Evolutionary conservation across 2,797 vertebrate species (phyloP).

Genomic region (Xenopus petersii): DNA sequence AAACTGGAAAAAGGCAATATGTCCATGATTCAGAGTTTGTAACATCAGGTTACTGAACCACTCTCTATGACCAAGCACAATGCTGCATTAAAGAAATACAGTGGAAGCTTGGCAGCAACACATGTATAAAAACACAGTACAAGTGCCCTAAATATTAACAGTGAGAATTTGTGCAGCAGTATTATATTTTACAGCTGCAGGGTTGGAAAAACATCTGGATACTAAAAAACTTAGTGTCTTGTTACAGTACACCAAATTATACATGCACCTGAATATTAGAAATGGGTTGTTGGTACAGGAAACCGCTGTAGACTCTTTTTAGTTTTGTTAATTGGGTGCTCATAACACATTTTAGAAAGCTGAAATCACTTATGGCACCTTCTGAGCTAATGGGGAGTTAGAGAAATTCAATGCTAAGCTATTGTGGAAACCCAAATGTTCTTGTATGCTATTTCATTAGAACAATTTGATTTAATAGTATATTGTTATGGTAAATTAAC

Average conservation of each 20-base stretch:
- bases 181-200: slow-evolving; percentile 40
- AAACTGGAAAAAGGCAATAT: too few relatives aligned
- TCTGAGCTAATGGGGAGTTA: slow-evolving; percentile 59
- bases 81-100: too few relatives aligned
- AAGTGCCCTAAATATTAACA: neutral
- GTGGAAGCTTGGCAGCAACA: neutral
- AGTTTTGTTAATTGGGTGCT: slow-evolving; percentile 53
- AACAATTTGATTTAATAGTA: slow-evolving; percentile 55
- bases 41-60: too few relatives aligned
- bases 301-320: slow-evolving; percentile 49
- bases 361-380: slow-evolving; percentile 49
- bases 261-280: slow-evolving; percentile 47
- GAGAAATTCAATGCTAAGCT: slow-evolving; percentile 61
- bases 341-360: slow-evolving; percentile 55
- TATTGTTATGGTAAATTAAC: slow-evolving; percentile 59
- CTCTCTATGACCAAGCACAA: too few relatives aligned
- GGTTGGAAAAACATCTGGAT: slow-evolving; percentile 45
- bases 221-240: slow-evolving; percentile 24
- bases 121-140: neutral
- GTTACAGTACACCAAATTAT: slow-evolving; percentile 21
- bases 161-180: neutral
- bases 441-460: slow-evolving; percentile 56
- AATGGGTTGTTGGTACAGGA: slow-evolving; percentile 54
- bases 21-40: too few relatives aligned
- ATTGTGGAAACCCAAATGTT: slow-evolving; percentile 58